These are phyloP conservation scores for Zenarchopterus dispar DNA, from an alignment of 2,797 vertebrate species.

Conservation along the genomic window DNA sequence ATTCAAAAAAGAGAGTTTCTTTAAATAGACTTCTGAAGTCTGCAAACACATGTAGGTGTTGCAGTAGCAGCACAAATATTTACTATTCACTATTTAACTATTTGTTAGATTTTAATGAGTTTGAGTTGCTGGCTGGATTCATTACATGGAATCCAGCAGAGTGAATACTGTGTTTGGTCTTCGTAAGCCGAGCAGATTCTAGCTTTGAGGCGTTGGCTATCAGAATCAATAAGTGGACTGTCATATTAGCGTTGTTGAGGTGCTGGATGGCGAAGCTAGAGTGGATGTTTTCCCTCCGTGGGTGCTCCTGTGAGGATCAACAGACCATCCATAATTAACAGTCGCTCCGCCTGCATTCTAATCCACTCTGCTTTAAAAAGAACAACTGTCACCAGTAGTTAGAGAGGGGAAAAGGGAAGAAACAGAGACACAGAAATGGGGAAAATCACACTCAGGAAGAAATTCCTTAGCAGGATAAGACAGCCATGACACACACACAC, in stretches of 20 bases:
- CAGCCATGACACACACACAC: slow-evolving; percentile 23
- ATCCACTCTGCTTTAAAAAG: slow-evolving; percentile 74
- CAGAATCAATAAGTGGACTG: slow-evolving; percentile 41
- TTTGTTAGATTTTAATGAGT: slow-evolving; percentile 11
- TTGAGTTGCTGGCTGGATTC: slow-evolving; percentile 1
- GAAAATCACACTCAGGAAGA: slow-evolving; percentile 44
- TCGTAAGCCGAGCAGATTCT: slow-evolving; percentile 4
- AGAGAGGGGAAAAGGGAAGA: slow-evolving; percentile 35
- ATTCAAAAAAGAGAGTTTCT: no score
- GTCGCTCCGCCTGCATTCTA: slow-evolving; percentile 67
- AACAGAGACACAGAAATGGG: slow-evolving; percentile 20
- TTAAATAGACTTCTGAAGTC: no score
- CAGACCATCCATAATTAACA: slow-evolving; percentile 79
- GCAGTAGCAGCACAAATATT: background rate
- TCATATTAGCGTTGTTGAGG: slow-evolving; percentile 55
- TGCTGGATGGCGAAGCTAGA: slow-evolving; percentile 50
- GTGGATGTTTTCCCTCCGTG: slow-evolving; percentile 65
- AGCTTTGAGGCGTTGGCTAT: slow-evolving; percentile 42
- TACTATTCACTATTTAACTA: background rate
- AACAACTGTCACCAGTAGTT: slow-evolving; percentile 69
- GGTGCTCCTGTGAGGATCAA: slow-evolving; percentile 75
- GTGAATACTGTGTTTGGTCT: slow-evolving; percentile 32
- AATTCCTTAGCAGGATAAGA: slow-evolving; percentile 33
- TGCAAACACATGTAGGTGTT: no score
- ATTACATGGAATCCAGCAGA: slow-evolving; percentile 4